Evolutionary conservation across 2,888 invertebrate genomes (phyloP).

Genomic region (Diaprepes abbreviatus): DNA sequence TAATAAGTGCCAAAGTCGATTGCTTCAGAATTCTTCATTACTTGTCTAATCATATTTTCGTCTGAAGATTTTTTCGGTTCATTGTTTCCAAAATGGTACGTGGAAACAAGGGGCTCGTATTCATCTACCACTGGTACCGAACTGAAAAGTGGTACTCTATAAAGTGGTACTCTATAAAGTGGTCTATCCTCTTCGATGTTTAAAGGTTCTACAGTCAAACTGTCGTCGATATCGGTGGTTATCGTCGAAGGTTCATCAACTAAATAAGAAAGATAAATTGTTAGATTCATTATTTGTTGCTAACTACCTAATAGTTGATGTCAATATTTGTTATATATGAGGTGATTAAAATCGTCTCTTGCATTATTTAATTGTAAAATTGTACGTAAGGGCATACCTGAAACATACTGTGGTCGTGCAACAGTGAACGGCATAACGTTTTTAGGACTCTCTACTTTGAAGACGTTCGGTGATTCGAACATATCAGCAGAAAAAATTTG

Average conservation of each 20-base stretch:
- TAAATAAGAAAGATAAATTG: constrained; percentile 8
- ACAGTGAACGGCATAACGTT: background rate
- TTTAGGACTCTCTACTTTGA: background rate
- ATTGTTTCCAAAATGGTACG: constrained; percentile 8
- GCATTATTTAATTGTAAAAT: too few species aligned
- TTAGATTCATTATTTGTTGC: too few species aligned
- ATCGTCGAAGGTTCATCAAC: constrained; percentile 4
- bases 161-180: background rate
- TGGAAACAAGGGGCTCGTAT: constrained; percentile 24
- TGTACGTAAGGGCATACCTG: too few species aligned
- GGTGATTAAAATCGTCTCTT: too few species aligned
- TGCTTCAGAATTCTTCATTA: background rate
- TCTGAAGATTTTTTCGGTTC: constrained; percentile 5
- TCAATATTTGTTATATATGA: too few species aligned
- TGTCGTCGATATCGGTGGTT: background rate
- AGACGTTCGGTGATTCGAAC: background rate
- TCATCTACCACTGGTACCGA: constrained; percentile 34
- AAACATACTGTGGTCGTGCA: background rate
- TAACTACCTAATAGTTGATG: too few species aligned
- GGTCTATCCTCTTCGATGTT: background rate
- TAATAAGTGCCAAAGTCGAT: background rate
- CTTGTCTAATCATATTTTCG: background rate
- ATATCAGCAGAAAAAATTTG: constrained; percentile 58
- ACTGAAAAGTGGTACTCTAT: constrained; percentile 11
- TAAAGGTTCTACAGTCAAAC: constrained; percentile 31